Base-by-base conservation (phyloP, 2,888 invertebrate genomes). In the Ormyrus labotus region DNA sequence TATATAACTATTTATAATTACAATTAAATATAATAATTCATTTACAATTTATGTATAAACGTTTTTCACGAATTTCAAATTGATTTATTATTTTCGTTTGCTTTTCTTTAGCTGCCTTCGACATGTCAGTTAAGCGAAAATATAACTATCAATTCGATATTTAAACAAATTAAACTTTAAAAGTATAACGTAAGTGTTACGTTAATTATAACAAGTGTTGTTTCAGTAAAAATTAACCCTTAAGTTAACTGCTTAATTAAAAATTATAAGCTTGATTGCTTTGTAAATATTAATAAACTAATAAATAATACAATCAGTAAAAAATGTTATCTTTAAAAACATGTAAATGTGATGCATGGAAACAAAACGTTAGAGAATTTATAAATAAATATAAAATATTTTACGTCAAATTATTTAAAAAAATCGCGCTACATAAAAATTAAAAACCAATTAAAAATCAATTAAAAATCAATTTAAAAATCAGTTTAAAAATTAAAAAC, bases 41-140 rank as follows among this genome's bases (percentile, higher is more conserved):
- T 74, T 78, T 81, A 81, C 65, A 78, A 78, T 70, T 70, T 75
- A 78, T 70, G 11, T 81, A 74, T 77, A 77, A 69, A 72, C 53
- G 34, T 55, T 74, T 74, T 78, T 63, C 48, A 50, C n/a, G 58
- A 3, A 60, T 8, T 47, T 61, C 34, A 73, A 63, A 8, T 55
- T 13, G 13, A 55, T 64, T 50, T 53, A 70, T 45, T 70, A 51
- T 68, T 70, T 61, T 75, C 65, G 5, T 71, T 73, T 69, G 51
- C n/a, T 63, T 50, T 71, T 50, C 34, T 75, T 74, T n/a, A 65
- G 9, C 65, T 74, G 67, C 53, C 45, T 68, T 61, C 8, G 57
- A 75, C 67, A 67, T 67, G 48, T 71, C 53, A 61, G 19, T 74
- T 45, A 74, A 74, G 51, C 50, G 55, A 73, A 77, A 69, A 55